A percentile compares a stretch with the other conserved stretches of the same genome.
Evolutionary conservation across 2,797 vertebrate genomes (phyloP).

Genomic region (Epinephelus malabaricus): DNA sequence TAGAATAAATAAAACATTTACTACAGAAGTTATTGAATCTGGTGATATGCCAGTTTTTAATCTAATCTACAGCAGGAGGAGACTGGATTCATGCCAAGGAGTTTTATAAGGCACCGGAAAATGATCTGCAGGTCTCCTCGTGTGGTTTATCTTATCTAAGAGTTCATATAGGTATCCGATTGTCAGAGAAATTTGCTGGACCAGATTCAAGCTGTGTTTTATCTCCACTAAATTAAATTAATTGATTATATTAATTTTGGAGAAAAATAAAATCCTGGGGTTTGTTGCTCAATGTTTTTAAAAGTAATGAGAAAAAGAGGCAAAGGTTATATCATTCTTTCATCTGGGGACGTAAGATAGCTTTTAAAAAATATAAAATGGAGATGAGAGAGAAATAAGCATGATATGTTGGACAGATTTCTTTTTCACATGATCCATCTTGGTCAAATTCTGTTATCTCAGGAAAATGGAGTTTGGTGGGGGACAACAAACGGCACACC

Average conservation of each 20-base stretch:
- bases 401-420: not conserved
- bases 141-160: slow-evolving; percentile 60
- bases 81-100: slow-evolving; percentile 39
- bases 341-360: not conserved
- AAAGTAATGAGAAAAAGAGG: not conserved
- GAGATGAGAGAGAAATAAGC: not conserved
- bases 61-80: slow-evolving; percentile 71
- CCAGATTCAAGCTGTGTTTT: slow-evolving; percentile 13
- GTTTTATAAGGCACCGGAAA: slow-evolving; percentile 30
- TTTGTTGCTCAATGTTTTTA: slow-evolving; percentile 4
- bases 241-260: not conserved
- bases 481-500: slow-evolving; percentile 53
- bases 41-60: slow-evolving; percentile 59
- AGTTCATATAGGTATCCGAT: not conserved
- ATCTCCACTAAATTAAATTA: not conserved
- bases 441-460: slow-evolving; percentile 47
- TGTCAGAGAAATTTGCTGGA: slow-evolving; percentile 21
- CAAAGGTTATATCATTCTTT: not conserved
- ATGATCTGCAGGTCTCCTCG: not conserved
- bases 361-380: slow-evolving; percentile 6
- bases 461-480: slow-evolving; percentile 19
- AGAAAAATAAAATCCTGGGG: not conserved
- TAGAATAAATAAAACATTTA: slow-evolving; percentile 63
- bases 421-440: not conserved
- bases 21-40: slow-evolving; percentile 58